Evolutionary conservation across 2,113 vertebrate species (phyloP).

Genomic region (Gallinago media): DNA sequence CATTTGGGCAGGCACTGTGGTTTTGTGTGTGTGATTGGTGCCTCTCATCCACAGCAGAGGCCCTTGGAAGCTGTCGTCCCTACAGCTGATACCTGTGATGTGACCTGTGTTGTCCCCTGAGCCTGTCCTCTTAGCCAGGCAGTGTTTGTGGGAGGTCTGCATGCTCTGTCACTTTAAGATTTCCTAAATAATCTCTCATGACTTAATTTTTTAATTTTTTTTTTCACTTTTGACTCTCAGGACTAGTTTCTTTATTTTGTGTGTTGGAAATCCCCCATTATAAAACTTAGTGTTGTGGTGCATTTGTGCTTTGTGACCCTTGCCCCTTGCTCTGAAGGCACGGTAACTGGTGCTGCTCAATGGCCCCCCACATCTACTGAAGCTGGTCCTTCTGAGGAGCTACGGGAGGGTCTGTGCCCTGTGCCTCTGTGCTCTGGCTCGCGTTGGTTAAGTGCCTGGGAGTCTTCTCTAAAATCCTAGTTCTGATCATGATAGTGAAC

Average conservation of each 20-base stretch:
- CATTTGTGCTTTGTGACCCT: not conserved
- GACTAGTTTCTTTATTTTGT: slow-evolving; percentile 39
- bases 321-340: not conserved
- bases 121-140: not conserved
- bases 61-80: not conserved
- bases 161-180: not conserved
- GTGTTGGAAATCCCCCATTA: not conserved
- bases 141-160: not conserved
- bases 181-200: slow-evolving; percentile 14
- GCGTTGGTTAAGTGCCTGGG: fast-evolving
- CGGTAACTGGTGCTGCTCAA: not conserved
- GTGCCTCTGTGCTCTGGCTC: not conserved
- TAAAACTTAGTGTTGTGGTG: not conserved
- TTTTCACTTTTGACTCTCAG: slow-evolving; percentile 18
- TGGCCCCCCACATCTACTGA: not conserved
- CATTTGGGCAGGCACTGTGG: not conserved
- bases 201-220: not conserved
- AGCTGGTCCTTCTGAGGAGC: not conserved
- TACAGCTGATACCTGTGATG: not conserved
- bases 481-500: not conserved
- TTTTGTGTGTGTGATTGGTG: not conserved
- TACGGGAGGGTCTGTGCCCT: not conserved
- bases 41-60: not conserved
- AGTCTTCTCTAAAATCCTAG: not conserved
- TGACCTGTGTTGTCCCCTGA: not conserved